Conservation (phyloP, 2,797 vertebrate genomes). For the Lepidocolaptes lacrymiger region DNA sequence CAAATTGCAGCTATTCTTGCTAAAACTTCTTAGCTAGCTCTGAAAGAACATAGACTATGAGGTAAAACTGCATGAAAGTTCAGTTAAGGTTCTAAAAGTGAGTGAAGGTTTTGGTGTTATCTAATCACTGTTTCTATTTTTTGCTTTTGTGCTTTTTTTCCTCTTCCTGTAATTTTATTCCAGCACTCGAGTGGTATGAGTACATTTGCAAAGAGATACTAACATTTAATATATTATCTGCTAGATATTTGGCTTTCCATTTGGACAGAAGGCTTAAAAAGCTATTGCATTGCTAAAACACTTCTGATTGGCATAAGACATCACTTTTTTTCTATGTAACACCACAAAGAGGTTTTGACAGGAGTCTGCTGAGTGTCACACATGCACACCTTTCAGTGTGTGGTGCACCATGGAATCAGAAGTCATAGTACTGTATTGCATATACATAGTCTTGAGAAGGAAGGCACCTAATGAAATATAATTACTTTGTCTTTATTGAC, state of each 20-base stretch:
- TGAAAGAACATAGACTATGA: not conserved
- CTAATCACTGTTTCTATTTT: not conserved
- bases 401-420: not conserved
- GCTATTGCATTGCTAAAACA: not conserved
- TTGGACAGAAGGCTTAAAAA: not conserved
- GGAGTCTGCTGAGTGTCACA: not conserved
- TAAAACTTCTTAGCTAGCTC: not conserved
- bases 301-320: not conserved
- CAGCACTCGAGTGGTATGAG: not conserved
- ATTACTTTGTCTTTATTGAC: not conserved
- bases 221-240: not conserved
- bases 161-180: conserved; percentile 6
- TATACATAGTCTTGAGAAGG: not conserved
- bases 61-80: not conserved
- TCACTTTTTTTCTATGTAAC: not conserved
- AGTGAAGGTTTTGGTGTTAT: not conserved
- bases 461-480: not conserved
- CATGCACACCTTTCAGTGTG: not conserved
- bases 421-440: not conserved
- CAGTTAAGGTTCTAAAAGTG: not conserved
- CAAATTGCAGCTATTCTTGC: not conserved
- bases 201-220: not conserved
- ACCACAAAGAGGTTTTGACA: not conserved
- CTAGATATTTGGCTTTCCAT: not conserved
- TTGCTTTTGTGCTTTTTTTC: not conserved